These are phyloP conservation scores for Cydia pomonella DNA, from an alignment of 1,140 invertebrate genomes.

Conservation along the genomic window DNA sequence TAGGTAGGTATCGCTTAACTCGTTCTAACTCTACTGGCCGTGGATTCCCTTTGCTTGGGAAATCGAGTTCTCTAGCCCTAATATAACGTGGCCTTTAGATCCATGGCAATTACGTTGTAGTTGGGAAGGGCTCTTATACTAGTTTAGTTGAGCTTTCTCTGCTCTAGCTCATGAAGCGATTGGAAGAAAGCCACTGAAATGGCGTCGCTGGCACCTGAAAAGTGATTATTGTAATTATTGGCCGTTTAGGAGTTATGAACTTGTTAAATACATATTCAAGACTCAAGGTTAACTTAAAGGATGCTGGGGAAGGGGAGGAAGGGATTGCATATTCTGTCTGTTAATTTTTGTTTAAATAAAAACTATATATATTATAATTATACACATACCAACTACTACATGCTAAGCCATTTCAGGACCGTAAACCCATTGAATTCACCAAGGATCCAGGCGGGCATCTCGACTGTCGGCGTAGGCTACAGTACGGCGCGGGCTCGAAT, in stretches of 20 bases:
- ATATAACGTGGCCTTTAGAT: too few species aligned
- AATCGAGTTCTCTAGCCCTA: background rate
- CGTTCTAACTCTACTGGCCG: background rate
- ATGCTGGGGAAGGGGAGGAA: too few species aligned
- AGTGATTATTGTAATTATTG: slow-evolving; percentile 11
- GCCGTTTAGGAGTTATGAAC: background rate
- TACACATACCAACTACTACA: too few species aligned
- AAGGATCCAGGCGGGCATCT: background rate
- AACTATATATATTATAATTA: too few species aligned
- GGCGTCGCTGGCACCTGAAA: background rate
- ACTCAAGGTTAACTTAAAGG: too few species aligned
- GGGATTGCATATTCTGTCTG: too few species aligned
- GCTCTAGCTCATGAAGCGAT: background rate
- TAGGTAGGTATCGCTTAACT: slow-evolving; percentile 18
- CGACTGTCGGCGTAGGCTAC: background rate
- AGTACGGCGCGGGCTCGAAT: background rate
- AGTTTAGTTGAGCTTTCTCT: background rate
- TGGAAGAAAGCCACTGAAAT: background rate
- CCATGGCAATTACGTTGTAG: too few species aligned
- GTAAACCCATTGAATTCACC: background rate
- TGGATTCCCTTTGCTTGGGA: background rate
- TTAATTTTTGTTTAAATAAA: too few species aligned
- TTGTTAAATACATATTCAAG: background rate
- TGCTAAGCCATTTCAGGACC: too few species aligned
- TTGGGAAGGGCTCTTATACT: background rate